These are phyloP conservation scores for Blomia tropicalis DNA, from an alignment of 2,888 invertebrate species.

Conservation along the genomic window DNA sequence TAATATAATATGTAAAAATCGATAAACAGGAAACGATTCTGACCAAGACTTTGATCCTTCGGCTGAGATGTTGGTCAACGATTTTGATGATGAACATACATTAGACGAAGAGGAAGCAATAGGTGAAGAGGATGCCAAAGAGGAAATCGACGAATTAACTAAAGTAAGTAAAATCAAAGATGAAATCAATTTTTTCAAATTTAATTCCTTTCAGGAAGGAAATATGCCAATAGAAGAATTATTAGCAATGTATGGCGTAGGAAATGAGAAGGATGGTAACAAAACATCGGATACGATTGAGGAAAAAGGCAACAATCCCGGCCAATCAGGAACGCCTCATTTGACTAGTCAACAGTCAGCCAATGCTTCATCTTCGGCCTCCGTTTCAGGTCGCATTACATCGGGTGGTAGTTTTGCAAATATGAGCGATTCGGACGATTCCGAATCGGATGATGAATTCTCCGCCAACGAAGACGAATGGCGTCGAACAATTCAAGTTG, in stretches of 20 bases:
- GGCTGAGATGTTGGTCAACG: slow-evolving; percentile 90
- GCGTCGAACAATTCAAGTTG: slow-evolving; percentile 45
- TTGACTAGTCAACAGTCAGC: slow-evolving; percentile 6
- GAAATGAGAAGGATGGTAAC: not conserved
- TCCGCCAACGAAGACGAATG: slow-evolving; percentile 34
- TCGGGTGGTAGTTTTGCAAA: slow-evolving; percentile 28
- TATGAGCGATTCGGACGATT: slow-evolving; percentile 42
- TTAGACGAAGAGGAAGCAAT: slow-evolving; percentile 91
- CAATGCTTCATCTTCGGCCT: not conserved
- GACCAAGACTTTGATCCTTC: slow-evolving; percentile 64
- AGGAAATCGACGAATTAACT: slow-evolving; percentile 61
- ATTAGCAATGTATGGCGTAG: slow-evolving; percentile 67
- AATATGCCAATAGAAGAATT: slow-evolving; percentile 91
- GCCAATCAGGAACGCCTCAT: not conserved
- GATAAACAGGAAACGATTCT: slow-evolving; percentile 24
- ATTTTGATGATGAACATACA: slow-evolving; percentile 91
- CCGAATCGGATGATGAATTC: slow-evolving; percentile 41
- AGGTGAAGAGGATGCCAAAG: slow-evolving; percentile 57
- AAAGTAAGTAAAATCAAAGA: slow-evolving; percentile 49
- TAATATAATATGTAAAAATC: not conserved
- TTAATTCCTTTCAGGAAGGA: slow-evolving; percentile 48
- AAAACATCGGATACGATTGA: not conserved
- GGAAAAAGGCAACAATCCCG: not conserved
- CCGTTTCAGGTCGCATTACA: not conserved
- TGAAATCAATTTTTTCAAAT: slow-evolving; percentile 39